phyloP scores from a whole-genome alignment of 2,113 vertebrate species.

The Dolichotis patagonum region DNA sequence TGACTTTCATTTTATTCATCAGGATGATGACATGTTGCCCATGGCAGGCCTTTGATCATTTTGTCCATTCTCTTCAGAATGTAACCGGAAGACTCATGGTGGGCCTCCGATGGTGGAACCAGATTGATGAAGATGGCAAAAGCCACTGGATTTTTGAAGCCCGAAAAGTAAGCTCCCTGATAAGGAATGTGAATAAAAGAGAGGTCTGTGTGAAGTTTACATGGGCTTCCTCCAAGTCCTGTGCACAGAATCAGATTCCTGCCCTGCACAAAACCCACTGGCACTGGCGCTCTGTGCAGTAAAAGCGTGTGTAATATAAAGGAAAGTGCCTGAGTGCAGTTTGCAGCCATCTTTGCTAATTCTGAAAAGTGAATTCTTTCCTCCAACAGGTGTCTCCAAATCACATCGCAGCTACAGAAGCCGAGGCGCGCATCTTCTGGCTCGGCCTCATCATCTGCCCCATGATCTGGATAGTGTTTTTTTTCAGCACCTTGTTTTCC shows the following conservation, averaged over 20 bases:
- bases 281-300: rapidly evolving
- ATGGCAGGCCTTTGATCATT: not conserved
- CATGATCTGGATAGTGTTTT: constrained; percentile 88
- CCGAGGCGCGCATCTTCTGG: constrained; percentile 93
- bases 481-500: constrained; percentile 90
- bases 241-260: not conserved
- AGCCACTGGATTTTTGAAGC: constrained; percentile 94
- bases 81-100: constrained; percentile 92
- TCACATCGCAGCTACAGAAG: constrained; percentile 85
- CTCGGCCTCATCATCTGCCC: constrained; percentile 90
- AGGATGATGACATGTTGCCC: not conserved
- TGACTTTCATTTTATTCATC: not conserved
- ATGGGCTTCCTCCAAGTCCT: not conserved
- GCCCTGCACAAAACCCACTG: rapidly evolving
- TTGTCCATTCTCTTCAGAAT: constrained; percentile 84
- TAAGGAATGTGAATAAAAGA: rapidly evolving
- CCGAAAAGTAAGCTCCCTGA: constrained; percentile 85
- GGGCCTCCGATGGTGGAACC: constrained; percentile 94
- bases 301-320: not conserved
- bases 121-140: constrained; percentile 93
- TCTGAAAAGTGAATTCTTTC: not conserved
- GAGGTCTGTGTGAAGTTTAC: rapidly evolving
- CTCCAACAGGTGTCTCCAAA: constrained; percentile 79
- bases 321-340: not conserved
- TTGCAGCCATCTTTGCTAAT: rapidly evolving